Base-by-base conservation (phyloP, 2,797 vertebrate genomes). In the Gastrophryne carolinensis region DNA sequence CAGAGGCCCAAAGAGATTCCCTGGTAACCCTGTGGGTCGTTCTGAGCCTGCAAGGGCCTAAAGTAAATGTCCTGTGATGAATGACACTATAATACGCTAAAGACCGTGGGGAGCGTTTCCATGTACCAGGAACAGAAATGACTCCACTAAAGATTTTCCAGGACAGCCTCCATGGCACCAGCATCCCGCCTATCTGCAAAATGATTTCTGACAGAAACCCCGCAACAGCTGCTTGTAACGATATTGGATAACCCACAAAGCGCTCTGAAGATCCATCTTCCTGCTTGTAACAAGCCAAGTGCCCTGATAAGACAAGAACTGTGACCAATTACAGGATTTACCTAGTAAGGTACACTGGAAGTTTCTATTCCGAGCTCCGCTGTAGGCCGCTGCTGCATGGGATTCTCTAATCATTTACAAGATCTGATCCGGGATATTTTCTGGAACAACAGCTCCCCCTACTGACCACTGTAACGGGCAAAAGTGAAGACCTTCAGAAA, bases 261-360 rank as follows among this genome's bases (percentile, higher is more conserved):
- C 30, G 57, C 41, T 62, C 58, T 32, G 12, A 21, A 69, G 56
- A 76, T 70, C 35, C 35, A 54, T 70, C 57, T 70, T 62, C 11
- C 37, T 63, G 35, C 41, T 3, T 57, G 74, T 63, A 77, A 70
- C 49, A 61, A 63, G 21, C 57, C 23, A 69, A 76, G 35, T 56
- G 35, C 24, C 66, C 63, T 54, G 74, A 76, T 70, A 70, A 63
- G 64, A 69, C 34, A 75, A 41, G 57, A 64, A 63, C 35, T 56
- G 47, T 63, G 74, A 37, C 74, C 49, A 50, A 41, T 77, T 77
- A 64, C 3, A 77, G 58, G 58, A 54, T 70, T 47, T 57, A 64
- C 66, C 58, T 56, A 63, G 66, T 63, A 47, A 62, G 74, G 49
- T 64, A 77, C 26, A 47, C 39, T 47, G 44, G 50, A 71, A 71